These are phyloP conservation scores for Poecilobothrus nobilitatus DNA, from an alignment of 2,888 invertebrate genomes.

Conservation along the genomic window DNA sequence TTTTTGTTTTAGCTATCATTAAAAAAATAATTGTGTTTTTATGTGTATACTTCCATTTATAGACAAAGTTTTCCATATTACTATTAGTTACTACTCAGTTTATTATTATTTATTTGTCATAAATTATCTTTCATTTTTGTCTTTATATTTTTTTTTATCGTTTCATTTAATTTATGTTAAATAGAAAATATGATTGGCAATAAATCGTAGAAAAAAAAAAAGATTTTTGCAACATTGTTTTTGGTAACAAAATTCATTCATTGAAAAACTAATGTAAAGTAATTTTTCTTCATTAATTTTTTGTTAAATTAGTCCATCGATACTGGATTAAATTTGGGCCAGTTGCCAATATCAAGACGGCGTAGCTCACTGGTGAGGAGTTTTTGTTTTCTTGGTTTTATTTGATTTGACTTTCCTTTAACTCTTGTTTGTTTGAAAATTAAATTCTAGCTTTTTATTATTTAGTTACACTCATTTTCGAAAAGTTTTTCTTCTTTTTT, in stretches of 20 bases:
- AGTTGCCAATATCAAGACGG: constrained; percentile 35
- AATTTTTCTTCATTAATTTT: constrained; percentile 8
- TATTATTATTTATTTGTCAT: too few relatives aligned
- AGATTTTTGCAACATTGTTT: constrained; percentile 10
- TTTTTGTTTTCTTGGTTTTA: constrained; percentile 10
- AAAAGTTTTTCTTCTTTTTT: too few relatives aligned
- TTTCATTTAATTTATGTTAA: background rate
- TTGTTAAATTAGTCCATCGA: constrained; percentile 32
- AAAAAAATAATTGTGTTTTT: too few relatives aligned
- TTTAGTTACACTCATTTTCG: too few relatives aligned
- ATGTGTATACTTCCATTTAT: too few relatives aligned
- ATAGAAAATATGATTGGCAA: background rate
- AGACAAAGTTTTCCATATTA: too few relatives aligned
- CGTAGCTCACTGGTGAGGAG: constrained; percentile 36
- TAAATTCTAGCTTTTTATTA: too few relatives aligned
- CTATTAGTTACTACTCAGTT: too few relatives aligned
- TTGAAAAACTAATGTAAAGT: constrained; percentile 21
- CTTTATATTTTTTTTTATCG: background rate
- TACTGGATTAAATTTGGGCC: constrained; percentile 37
- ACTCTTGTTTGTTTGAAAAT: too few relatives aligned
- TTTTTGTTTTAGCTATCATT: too few relatives aligned
- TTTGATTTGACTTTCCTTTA: too few relatives aligned
- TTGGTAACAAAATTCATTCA: constrained; percentile 13
- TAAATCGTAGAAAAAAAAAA: background rate
- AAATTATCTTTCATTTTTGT: background rate